A percentile compares a stretch with the other conserved stretches of the same genome.
Evolutionary conservation across 2,797 vertebrate species (phyloP).

Genomic region (Danio albolineatus): DNA sequence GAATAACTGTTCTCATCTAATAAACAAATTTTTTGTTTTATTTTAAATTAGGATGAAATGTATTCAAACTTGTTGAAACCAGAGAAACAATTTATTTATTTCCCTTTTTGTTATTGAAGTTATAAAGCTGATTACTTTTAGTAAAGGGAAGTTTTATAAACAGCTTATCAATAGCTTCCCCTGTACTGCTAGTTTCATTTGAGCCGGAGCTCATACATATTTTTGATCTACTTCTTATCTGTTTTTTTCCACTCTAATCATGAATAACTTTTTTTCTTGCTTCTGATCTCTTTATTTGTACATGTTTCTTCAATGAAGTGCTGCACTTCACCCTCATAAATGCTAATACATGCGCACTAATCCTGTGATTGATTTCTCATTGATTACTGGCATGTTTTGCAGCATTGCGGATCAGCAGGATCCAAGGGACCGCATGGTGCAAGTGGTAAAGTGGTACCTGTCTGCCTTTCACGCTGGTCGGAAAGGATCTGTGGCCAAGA

Average conservation of each 20-base stretch:
- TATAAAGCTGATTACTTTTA: not conserved
- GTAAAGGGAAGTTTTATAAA: not conserved
- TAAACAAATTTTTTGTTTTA: too few species aligned
- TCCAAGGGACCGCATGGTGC: slow-evolving; percentile 92
- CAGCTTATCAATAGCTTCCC: not conserved
- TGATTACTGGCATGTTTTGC: not conserved
- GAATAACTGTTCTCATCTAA: too few species aligned
- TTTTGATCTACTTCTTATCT: not conserved
- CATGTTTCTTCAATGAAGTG: too few species aligned
- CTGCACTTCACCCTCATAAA: not conserved
- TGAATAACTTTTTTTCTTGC: not conserved
- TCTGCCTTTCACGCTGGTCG: slow-evolving; percentile 98
- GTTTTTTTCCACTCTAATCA: not conserved
- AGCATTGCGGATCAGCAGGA: slow-evolving; percentile 96
- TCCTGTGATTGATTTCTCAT: slow-evolving; percentile 12
- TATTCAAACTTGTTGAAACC: too few species aligned
- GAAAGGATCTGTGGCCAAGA: slow-evolving; percentile 98
- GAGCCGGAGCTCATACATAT: not conserved
- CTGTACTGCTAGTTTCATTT: not conserved
- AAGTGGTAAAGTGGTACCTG: slow-evolving; percentile 97
- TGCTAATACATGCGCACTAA: not conserved
- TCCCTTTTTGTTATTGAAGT: not conserved
- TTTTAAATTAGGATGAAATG: too few species aligned
- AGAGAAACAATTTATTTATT: not conserved
- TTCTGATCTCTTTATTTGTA: too few species aligned